A percentile compares a stretch with the other conserved stretches of the same genome.
Evolutionary conservation across 2,888 invertebrate species (phyloP).

Genomic region (Rhingia rostrata): DNA sequence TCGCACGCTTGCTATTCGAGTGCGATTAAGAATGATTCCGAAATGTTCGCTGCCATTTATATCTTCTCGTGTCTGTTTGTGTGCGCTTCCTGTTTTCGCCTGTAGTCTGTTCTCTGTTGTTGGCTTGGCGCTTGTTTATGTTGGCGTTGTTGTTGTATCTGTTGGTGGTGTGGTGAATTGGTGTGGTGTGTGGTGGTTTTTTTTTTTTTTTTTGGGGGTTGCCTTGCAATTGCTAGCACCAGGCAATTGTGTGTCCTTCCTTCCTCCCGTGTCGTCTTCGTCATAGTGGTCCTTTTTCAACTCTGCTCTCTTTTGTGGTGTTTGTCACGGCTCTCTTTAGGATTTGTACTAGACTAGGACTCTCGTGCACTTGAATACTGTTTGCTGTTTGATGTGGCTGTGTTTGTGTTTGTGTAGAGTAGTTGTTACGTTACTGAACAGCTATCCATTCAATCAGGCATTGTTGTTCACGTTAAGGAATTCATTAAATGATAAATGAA

Average conservation of each 20-base stretch:
- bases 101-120: background rate
- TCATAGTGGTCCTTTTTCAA: constrained; percentile 4
- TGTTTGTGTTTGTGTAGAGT: background rate
- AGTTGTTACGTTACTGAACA: constrained; percentile 30
- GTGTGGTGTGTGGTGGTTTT: background rate
- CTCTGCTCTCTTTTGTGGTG: constrained; percentile 10
- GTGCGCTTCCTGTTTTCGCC: constrained; percentile 69
- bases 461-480: constrained; percentile 11
- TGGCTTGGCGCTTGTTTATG: constrained; percentile 70
- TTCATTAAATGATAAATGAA: too few relatives aligned
- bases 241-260: constrained; percentile 46
- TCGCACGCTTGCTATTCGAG: constrained; percentile 73
- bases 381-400: background rate
- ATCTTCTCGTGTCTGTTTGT: constrained; percentile 68
- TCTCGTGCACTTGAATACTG: constrained; percentile 57
- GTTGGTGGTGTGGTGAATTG: constrained; percentile 1
- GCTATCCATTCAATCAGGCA: constrained; percentile 17
- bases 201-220: background rate
- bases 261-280: background rate
- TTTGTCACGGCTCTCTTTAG: constrained; percentile 4
- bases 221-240: constrained; percentile 10
- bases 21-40: constrained; percentile 73
- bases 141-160: constrained; percentile 53
- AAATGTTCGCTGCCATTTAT: constrained; percentile 73
- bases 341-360: constrained; percentile 20